Conservation (phyloP, 2,113 vertebrate genomes). For the Equus przewalskii region DNA sequence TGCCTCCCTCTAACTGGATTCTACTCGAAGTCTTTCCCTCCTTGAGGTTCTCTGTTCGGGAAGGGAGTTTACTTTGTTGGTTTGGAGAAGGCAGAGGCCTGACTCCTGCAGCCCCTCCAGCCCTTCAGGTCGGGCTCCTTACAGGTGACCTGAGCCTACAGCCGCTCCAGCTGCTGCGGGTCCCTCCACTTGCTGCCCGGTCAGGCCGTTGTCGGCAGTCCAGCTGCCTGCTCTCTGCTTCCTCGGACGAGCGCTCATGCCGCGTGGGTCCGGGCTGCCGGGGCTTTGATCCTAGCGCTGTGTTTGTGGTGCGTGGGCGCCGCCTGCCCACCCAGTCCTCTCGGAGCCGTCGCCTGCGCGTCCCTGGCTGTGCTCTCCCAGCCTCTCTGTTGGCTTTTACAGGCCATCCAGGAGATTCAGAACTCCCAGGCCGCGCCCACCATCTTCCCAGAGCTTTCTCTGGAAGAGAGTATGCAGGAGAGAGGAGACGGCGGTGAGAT, state of each 20-base stretch:
- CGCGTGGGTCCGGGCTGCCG: not conserved
- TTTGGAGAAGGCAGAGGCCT: not conserved
- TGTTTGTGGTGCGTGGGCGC: fast-evolving
- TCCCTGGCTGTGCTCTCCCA: not conserved
- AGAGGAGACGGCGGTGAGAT: fast-evolving
- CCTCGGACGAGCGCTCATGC: fast-evolving
- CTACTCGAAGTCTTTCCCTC: not conserved
- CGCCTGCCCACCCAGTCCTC: not conserved
- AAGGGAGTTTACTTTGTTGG: not conserved
- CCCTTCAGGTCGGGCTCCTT: no score
- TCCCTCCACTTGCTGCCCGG: no score
- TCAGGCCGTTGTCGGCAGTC: fast-evolving
- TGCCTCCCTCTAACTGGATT: not conserved
- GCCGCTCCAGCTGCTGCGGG: no score
- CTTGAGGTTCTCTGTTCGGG: not conserved
- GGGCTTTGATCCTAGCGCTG: not conserved
- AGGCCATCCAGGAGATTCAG: not conserved
- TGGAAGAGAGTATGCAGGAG: not conserved
- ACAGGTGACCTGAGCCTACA: no score
- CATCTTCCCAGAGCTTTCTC: not conserved
- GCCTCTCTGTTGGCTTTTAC: not conserved
- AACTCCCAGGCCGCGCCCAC: not conserved
- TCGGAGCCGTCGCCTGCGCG: not conserved
- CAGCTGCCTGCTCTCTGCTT: not conserved
- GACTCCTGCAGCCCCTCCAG: not conserved